Evolutionary conservation across 1,140 invertebrate genomes (phyloP).

Genomic region (Solenopsis invicta): DNA sequence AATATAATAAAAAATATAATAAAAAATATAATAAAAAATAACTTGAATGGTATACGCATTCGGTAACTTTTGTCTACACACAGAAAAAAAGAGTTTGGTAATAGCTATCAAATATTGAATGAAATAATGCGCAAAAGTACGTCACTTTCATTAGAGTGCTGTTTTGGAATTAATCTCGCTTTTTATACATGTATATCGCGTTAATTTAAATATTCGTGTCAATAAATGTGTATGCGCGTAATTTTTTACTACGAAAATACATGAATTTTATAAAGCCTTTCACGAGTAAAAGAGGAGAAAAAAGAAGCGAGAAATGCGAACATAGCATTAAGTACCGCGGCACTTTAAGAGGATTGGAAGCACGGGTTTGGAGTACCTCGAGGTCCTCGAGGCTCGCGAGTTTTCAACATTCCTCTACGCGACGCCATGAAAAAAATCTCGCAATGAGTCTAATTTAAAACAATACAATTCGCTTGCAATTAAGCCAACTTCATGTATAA

Average conservation of each 20-base stretch:
- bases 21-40: too few species aligned
- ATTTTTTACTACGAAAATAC: background rate
- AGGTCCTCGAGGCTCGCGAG: conserved; percentile 3
- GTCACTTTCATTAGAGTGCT: background rate
- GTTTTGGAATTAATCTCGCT: too few species aligned
- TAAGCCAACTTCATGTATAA: conserved; percentile 11
- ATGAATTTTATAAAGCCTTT: conserved; percentile 1
- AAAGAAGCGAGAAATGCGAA: background rate
- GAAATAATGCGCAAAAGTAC: background rate
- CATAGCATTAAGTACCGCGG: conserved; percentile 35
- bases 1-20: too few species aligned
- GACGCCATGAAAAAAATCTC: conserved; percentile 4
- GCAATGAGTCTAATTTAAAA: conserved; percentile 6
- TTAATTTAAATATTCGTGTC: conserved; percentile 17
- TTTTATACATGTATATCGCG: background rate
- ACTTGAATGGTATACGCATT: too few species aligned
- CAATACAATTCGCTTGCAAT: conserved; percentile 35
- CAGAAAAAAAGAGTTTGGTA: too few species aligned
- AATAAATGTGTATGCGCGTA: background rate
- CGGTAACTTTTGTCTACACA: too few species aligned
- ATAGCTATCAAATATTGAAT: too few species aligned
- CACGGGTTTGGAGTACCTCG: background rate
- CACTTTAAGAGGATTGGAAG: conserved; percentile 56
- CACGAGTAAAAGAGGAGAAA: background rate
- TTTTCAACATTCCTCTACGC: conserved; percentile 3